Evolutionary conservation across 2,888 invertebrate genomes (phyloP), one percentile per base, ranked within the genome.

Genomic region (Rotaria macrura): DNA sequence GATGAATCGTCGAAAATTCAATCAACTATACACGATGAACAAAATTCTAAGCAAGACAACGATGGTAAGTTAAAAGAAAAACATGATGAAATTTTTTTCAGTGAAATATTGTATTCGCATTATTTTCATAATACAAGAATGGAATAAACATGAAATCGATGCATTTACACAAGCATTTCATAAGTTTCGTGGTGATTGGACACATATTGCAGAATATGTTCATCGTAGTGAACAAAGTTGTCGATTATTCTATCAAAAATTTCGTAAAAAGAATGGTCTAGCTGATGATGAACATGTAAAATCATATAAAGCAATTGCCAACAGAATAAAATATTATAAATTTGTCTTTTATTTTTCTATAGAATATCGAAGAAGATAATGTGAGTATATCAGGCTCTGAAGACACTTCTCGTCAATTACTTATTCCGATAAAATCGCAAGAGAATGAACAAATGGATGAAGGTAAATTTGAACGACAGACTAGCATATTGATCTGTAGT

Each of bases 221-320:
- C 79, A 43, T n/a, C 40, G 79, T n/a, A 79, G 79, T 43, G 79
- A 79, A n/a, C 43, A 79, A 79, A 79, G 79, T 43, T 79, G 79
- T 43, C 43, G 79, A 12, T 12, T n/a, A 23, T 79, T 40, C 20
- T 79, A 79, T 79, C 40, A 43, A 43, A 79, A 43, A n/a, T 38
- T n/a, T 43, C 79, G 43, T 6, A 34, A 34, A 34, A 65, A 17
- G 20, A 34, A 20, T 65, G 34, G 34, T 34, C 20, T 38, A 65
- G 6, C 14, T 20, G 65, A 65, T 34, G 65, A 65, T 38, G 65
- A 65, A 65, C 65, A 79, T 23, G 79, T 79, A 25, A 43, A n/a
- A n/a, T 43, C 1, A 34, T 12, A 7, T 57, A 1, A n/a, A 6
- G 29, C 25, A 65, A 1, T 25, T 25, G 25, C 17, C 29, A 34